Base-by-base conservation (phyloP, 2,888 invertebrate species). In the Lochmaea capreae region DNA sequence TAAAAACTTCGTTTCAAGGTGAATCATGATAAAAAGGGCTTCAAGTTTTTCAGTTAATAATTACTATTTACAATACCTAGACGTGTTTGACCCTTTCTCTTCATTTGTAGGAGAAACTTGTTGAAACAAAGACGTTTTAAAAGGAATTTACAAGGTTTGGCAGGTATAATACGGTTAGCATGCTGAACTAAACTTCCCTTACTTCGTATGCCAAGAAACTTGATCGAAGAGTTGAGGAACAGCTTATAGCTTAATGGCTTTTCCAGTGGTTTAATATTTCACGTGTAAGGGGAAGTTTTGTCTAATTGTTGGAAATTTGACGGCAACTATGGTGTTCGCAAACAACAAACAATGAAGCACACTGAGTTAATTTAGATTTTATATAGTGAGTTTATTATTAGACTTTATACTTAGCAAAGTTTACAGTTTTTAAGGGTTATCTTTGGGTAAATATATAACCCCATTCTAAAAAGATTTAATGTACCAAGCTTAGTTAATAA, bases 121-220 rank as follows among this genome's bases (percentile, higher is more conserved):
- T 54, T 67, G 70, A 70, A 74, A 72, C 72, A 67, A 72, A 76
- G 72, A 76, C 74, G 69, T 74, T 72, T 49, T 54, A 52, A 67
- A 70, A 62, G 67, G 69, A 74, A 67, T 74, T 76, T 70, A 70
- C 67, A 70, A 70, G 70, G 74, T 72, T 76, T 76, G 76, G 72
- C 76, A 76, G 72, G 59, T 69, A 58, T 70, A 73, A 72, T 72
- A 70, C 68, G 61, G 72, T 69, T 59, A 68, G 43, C 67, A 74
- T 59, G 72, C 49, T 65, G 71, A 59, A 73, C 54, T 54, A 8
- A 54, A 46, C 54, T 71, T 74, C 67, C 46, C 65, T 63, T 14
- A 61, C 59, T 65, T 22, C 73, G 39, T 59, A 65, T 26, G 65
- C 65, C 58, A 70, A 58, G 71, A 71, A 71, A 71, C 71, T 71